phyloP scores from a whole-genome alignment of 2,113 vertebrate genomes.

The Condylura cristata region DNA sequence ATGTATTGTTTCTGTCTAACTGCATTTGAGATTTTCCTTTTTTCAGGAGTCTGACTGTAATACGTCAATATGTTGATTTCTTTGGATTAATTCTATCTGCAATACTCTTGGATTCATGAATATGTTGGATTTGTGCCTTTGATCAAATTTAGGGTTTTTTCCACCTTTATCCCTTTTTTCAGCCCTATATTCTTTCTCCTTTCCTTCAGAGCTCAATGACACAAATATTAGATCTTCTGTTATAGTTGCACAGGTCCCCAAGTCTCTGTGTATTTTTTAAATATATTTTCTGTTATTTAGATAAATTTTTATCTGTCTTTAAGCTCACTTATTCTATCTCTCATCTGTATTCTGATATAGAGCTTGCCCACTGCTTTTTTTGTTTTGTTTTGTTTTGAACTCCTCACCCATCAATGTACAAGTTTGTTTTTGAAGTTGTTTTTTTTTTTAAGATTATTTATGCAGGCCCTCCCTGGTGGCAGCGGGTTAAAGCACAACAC shows the following conservation, averaged over 20 bases:
- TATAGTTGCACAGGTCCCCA: background rate
- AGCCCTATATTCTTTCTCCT: background rate
- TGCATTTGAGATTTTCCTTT: conserved; percentile 15
- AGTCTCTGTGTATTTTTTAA: background rate
- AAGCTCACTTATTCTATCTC: background rate
- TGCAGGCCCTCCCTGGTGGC: too few relatives aligned
- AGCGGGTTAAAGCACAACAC: too few relatives aligned
- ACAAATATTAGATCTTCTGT: conserved; percentile 4
- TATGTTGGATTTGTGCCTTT: background rate
- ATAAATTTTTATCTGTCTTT: conserved; percentile 40
- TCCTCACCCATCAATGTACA: too few relatives aligned
- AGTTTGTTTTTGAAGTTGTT: too few relatives aligned
- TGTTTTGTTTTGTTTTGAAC: too few relatives aligned
- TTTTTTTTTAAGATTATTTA: too few relatives aligned
- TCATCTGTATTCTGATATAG: background rate
- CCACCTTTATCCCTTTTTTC: conserved; percentile 1
- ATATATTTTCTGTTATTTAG: conserved; percentile 26
- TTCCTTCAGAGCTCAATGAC: background rate
- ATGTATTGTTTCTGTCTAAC: background rate
- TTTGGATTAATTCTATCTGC: background rate
- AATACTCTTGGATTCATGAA: background rate
- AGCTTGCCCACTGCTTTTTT: background rate
- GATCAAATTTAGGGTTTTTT: background rate
- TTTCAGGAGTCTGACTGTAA: background rate
- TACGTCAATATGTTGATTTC: background rate